These are phyloP conservation scores for Abrostola triplasia DNA, from an alignment of 2,888 invertebrate genomes.

Conservation along the genomic window DNA sequence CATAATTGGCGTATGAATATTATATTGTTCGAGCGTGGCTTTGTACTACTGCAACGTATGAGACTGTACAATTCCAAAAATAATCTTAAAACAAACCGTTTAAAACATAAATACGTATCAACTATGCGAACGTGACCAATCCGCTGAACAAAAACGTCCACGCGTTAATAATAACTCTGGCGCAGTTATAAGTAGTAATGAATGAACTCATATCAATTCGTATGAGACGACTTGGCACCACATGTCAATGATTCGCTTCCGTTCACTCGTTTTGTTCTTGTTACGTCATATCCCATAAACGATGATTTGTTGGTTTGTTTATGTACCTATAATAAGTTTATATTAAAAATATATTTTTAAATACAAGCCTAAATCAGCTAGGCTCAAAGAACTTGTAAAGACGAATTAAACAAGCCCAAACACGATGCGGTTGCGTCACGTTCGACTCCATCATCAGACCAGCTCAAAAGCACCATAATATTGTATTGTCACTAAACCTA, in stretches of 20 bases:
- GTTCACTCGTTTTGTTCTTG: constrained; percentile 49
- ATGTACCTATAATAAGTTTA: too few species aligned
- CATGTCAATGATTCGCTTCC: constrained; percentile 65
- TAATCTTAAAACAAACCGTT: background rate
- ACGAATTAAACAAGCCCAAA: too few species aligned
- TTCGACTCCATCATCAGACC: too few species aligned
- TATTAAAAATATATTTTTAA: too few species aligned
- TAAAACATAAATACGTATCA: background rate
- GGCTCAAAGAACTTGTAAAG: too few species aligned
- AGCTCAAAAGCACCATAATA: too few species aligned
- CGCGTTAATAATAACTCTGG: constrained; percentile 24
- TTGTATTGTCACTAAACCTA: too few species aligned
- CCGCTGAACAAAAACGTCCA: constrained; percentile 13
- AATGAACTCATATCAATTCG: constrained; percentile 81
- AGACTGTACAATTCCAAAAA: background rate
- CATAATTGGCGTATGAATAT: too few species aligned
- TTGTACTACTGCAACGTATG: background rate
- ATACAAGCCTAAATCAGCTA: too few species aligned
- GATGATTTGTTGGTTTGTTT: constrained; percentile 44
- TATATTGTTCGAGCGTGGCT: too few species aligned
- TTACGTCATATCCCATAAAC: constrained; percentile 42
- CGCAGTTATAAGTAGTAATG: constrained; percentile 68
- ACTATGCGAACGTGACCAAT: constrained; percentile 24
- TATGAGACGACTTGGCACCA: constrained; percentile 72
- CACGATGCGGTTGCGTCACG: too few species aligned